Evolutionary conservation across 1,140 invertebrate species (phyloP), one percentile per base, ranked within the genome.

Genomic region (Drosophila asahinai): DNA sequence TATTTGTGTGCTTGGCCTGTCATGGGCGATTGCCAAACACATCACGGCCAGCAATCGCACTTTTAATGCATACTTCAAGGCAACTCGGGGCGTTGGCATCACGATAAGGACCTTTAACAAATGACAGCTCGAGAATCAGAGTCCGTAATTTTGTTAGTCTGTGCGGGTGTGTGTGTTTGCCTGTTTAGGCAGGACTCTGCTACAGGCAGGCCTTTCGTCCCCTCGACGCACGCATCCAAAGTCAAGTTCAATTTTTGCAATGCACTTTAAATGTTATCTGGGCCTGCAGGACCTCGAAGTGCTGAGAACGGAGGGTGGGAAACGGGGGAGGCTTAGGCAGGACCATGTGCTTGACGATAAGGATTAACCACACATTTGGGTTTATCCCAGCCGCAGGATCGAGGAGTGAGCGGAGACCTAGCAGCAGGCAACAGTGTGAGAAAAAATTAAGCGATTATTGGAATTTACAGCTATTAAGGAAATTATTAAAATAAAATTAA

Each of bases 1-100:
- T 68, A 81, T 86, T 86, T 90, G 84, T 90, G 83, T 84, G 84
- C 81, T 90, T 84, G 75, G 83, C 71, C 67, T 70, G 72, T 71
- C 47, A 66, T 61, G 48, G 43, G n/a, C 73, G 75, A 57, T 68
- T 77, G 76, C 74, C 55, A 78, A 78, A 78, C 74, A 77, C 76
- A 79, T 79, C 75, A 79, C 67, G 47, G 61, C 76, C 77, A 74
- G 60, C 67, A 72, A 79, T 65, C 77, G 66, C 60, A 80, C 77
- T 80, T 78, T 80, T 80, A 80, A 80, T 80, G 77, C 68, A 67
- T 74, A 74, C 77, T 80, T 62, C 70, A 80, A 80, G 75, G 51
- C 64, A 68, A 55, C 74, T 62, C 76, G 64, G 75, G 77, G 77
- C 67, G 77, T 80, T 60, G 62, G 52, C 62, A 80, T 74, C 77